A percentile compares a stretch with the other conserved stretches of the same genome.
Conservation (phyloP, 2,888 invertebrate species). For the Toxonevra muliebris region DNA sequence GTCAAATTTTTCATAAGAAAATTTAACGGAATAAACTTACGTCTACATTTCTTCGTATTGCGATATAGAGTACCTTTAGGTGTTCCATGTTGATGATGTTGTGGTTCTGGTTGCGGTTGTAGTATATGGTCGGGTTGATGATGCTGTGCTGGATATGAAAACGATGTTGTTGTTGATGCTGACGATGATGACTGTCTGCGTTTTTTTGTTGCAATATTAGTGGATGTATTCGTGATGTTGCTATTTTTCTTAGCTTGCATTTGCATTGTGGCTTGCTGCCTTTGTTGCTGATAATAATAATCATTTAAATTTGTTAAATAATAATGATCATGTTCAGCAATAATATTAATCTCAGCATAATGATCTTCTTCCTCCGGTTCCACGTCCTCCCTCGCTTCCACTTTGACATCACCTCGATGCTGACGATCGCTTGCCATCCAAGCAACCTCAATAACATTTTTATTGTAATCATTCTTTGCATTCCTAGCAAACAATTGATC, state of each 20-base stretch:
- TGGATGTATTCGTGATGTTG: constrained; percentile 11
- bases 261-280: constrained; percentile 3
- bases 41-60: constrained; percentile 57
- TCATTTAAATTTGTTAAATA: constrained; percentile 57
- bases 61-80: constrained; percentile 45
- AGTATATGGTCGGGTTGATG: constrained; percentile 10
- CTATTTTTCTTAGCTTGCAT: constrained; percentile 22
- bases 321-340: constrained; percentile 52
- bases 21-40: constrained; percentile 53
- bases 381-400: constrained; percentile 30
- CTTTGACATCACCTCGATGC: constrained; percentile 19
- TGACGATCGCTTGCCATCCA: constrained; percentile 22
- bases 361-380: constrained; percentile 37
- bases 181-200: constrained; percentile 11
- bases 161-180: constrained; percentile 9
- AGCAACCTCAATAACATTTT: neutral
- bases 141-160: neutral
- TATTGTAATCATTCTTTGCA: constrained; percentile 23
- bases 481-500: constrained; percentile 56
- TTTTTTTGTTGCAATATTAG: constrained; percentile 24
- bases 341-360: constrained; percentile 57
- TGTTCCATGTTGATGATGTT: constrained; percentile 31
- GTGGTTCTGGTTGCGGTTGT: constrained; percentile 29
- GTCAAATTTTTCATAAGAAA: constrained; percentile 55
- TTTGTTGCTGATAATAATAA: constrained; percentile 51